A percentile compares a stretch with the other conserved stretches of the same genome.
Evolutionary conservation across 2,888 invertebrate genomes (phyloP).

Genomic region (Zele albiditarsus): DNA sequence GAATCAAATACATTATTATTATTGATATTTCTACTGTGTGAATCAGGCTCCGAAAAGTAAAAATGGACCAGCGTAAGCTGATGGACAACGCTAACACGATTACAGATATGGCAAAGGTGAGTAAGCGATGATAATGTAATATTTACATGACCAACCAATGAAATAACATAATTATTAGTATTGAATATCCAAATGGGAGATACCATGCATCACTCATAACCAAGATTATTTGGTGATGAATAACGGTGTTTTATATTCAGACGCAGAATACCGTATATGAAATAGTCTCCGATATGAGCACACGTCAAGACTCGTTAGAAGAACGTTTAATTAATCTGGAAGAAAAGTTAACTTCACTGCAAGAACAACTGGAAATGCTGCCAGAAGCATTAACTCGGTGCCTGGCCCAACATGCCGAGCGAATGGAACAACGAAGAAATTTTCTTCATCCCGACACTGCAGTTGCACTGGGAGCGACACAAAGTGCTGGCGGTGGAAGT

Average conservation of each 20-base stretch:
- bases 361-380: conserved; percentile 89
- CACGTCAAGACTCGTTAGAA: conserved; percentile 93
- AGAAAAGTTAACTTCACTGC: conserved; percentile 89
- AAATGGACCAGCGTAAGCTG: conserved; percentile 99
- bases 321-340: conserved; percentile 94
- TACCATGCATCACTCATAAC: neutral
- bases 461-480: conserved; percentile 74
- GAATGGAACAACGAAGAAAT: conserved; percentile 87
- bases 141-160: neutral
- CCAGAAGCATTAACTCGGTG: conserved; percentile 88
- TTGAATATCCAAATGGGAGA: too few species aligned
- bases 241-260: conserved; percentile 75
- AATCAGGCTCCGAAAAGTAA: conserved; percentile 95
- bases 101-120: conserved; percentile 99
- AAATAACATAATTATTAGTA: too few species aligned
- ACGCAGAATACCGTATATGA: conserved; percentile 99
- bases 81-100: conserved; percentile 99
- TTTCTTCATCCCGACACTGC: conserved; percentile 92
- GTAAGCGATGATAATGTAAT: conserved; percentile 54
- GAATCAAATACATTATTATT: neutral
- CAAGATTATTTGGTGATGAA: neutral
- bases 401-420: conserved; percentile 83
- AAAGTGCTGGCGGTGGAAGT: conserved; percentile 71
- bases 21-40: conserved; percentile 34
- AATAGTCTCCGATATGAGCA: conserved; percentile 97